A percentile compares a stretch with the other conserved stretches of the same genome.
These are phyloP conservation scores for Onychomys leucogaster DNA, from an alignment of 2,797 vertebrate genomes.

Conservation along the genomic window DNA sequence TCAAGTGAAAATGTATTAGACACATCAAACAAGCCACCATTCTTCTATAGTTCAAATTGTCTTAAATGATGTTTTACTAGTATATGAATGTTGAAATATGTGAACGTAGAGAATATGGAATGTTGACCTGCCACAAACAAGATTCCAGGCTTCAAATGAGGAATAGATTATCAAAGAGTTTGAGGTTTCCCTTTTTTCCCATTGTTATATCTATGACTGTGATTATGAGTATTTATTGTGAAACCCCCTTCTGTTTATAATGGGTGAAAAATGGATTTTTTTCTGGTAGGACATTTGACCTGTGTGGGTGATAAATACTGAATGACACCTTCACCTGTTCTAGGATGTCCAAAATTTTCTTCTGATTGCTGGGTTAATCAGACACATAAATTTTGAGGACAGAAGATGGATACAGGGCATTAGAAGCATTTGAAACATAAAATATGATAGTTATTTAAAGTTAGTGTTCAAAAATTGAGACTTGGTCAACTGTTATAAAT, in stretches of 20 bases:
- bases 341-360: background rate
- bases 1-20: background rate
- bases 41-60: background rate
- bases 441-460: background rate
- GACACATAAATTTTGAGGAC: background rate
- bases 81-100: background rate
- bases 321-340: background rate
- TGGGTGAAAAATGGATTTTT: background rate
- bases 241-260: background rate
- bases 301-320: background rate
- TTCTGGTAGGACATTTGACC: background rate
- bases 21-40: background rate
- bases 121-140: background rate
- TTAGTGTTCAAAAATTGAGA: background rate
- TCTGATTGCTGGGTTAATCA: background rate
- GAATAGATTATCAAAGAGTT: background rate
- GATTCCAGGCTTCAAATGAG: conserved; percentile 1
- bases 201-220: background rate
- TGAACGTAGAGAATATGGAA: background rate
- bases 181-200: background rate
- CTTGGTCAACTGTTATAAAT: background rate
- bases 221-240: background rate
- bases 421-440: background rate
- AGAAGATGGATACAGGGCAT: background rate
- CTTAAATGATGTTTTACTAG: background rate